A percentile compares a stretch with the other conserved stretches of the same genome.
Conservation (phyloP, 92 coral and sea anemone species). For the Zoanthus solanderi region DNA sequence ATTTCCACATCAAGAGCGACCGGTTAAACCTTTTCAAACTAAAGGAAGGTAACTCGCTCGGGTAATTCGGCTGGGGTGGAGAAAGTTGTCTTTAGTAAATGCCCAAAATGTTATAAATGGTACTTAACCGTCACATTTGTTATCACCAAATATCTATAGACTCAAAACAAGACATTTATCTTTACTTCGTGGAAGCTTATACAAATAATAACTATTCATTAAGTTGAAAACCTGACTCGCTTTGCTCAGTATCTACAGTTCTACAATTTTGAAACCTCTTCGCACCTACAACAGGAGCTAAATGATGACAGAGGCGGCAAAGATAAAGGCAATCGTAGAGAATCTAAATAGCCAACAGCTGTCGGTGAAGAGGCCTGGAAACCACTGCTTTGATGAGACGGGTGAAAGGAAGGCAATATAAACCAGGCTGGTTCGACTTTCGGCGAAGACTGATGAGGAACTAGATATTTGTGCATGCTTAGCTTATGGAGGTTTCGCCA, state of each 20-base stretch:
- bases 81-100: too few species aligned
- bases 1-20: too few species aligned
- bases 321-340: constrained; percentile 27
- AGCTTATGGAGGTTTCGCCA: constrained; percentile 25
- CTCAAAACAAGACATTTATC: too few species aligned
- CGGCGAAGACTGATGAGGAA: constrained; percentile 9
- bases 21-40: too few species aligned
- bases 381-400: neutral
- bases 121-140: too few species aligned
- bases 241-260: neutral
- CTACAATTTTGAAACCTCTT: neutral
- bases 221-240: too few species aligned
- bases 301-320: neutral
- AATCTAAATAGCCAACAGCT: neutral
- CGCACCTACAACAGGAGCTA: neutral
- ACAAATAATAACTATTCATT: too few species aligned
- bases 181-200: too few species aligned
- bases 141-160: too few species aligned
- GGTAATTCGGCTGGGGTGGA: too few species aligned
- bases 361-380: neutral
- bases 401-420: constrained; percentile 8
- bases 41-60: too few species aligned
- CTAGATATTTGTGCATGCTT: constrained; percentile 4
- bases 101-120: too few species aligned
- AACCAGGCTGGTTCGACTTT: constrained; percentile 7